These are phyloP conservation scores for Archegozetes longisetosus DNA, from an alignment of 1,140 invertebrate genomes.

Conservation along the genomic window DNA sequence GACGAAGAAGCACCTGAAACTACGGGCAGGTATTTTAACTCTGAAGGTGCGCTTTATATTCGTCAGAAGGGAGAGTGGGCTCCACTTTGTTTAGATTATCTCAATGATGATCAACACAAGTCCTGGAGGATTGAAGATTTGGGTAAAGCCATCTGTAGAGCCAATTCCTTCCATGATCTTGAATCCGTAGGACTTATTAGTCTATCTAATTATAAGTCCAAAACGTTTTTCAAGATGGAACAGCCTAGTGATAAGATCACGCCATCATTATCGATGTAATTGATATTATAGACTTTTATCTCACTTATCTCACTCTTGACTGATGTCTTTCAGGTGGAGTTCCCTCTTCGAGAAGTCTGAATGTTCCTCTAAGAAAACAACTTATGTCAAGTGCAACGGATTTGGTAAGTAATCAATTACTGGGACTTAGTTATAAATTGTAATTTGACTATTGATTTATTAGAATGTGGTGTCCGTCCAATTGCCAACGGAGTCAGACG, in stretches of 20 bases:
- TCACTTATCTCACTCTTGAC: slow-evolving; percentile 6
- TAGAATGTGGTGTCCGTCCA: slow-evolving; percentile 52
- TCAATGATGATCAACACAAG: not conserved
- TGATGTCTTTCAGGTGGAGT: slow-evolving; percentile 7
- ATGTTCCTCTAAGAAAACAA: not conserved
- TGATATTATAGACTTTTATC: not conserved
- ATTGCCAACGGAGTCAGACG: slow-evolving; percentile 40
- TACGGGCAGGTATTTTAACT: slow-evolving; percentile 18
- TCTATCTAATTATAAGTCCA: not conserved
- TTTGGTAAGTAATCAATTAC: slow-evolving; percentile 30
- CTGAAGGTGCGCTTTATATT: slow-evolving; percentile 47
- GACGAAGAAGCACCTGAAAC: not conserved
- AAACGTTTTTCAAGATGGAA: not conserved
- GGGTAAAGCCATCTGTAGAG: slow-evolving; percentile 53
- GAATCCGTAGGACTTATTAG: not conserved
- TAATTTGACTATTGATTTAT: too few relatives aligned
- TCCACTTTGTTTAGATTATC: slow-evolving; percentile 47
- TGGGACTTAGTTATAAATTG: too few relatives aligned
- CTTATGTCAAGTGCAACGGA: slow-evolving; percentile 45
- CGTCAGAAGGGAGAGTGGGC: slow-evolving; percentile 59
- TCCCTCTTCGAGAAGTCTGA: slow-evolving; percentile 1
- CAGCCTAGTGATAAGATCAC: not conserved
- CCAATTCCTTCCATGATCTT: slow-evolving; percentile 55
- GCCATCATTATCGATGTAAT: slow-evolving; percentile 10
- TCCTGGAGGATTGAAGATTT: slow-evolving; percentile 48